Percentiles rank a stretch among this genome's conserved stretches.
phyloP scores from a whole-genome alignment of 2,888 invertebrate genomes.

The Synanthedon tipuliformis region DNA sequence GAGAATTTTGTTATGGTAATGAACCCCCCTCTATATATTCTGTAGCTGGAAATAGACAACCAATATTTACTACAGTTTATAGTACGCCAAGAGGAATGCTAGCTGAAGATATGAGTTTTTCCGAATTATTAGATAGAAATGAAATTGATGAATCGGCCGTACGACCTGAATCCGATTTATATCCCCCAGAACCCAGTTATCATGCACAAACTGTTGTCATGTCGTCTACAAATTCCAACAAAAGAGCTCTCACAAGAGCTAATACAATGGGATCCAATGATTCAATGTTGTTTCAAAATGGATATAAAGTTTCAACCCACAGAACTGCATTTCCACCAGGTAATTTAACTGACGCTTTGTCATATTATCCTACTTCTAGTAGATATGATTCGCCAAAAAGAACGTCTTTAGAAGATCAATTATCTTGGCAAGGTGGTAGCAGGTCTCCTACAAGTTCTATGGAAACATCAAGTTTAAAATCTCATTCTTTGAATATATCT shows the following conservation, averaged over 20 bases:
- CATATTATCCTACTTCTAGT: conserved; percentile 82
- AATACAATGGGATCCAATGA: conserved; percentile 68
- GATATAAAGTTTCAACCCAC: conserved; percentile 75
- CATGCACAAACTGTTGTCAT: conserved; percentile 70
- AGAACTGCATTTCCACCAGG: conserved; percentile 78
- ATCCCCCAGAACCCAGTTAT: conserved; percentile 69
- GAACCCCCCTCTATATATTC: conserved; percentile 79
- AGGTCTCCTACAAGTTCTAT: conserved; percentile 74
- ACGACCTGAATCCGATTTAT: conserved; percentile 46
- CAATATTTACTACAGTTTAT: conserved; percentile 80
- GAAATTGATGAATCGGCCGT: conserved; percentile 52
- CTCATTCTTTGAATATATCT: conserved; percentile 69
- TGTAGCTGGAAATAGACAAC: conserved; percentile 79
- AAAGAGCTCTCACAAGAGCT: conserved; percentile 69
- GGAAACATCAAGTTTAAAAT: conserved; percentile 66
- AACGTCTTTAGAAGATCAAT: conserved; percentile 71
- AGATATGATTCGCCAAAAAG: conserved; percentile 70
- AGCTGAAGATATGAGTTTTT: conserved; percentile 74
- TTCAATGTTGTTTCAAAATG: conserved; percentile 69
- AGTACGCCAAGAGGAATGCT: conserved; percentile 75
- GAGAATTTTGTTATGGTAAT: conserved; percentile 55
- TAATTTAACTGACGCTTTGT: conserved; percentile 82
- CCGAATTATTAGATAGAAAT: conserved; percentile 75
- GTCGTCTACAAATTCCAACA: conserved; percentile 42
- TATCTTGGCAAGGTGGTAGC: conserved; percentile 71